A percentile compares a stretch with the other conserved stretches of the same genome.
Evolutionary conservation across 2,797 vertebrate genomes (phyloP).

Genomic region (Semaprochilodus insignis): DNA sequence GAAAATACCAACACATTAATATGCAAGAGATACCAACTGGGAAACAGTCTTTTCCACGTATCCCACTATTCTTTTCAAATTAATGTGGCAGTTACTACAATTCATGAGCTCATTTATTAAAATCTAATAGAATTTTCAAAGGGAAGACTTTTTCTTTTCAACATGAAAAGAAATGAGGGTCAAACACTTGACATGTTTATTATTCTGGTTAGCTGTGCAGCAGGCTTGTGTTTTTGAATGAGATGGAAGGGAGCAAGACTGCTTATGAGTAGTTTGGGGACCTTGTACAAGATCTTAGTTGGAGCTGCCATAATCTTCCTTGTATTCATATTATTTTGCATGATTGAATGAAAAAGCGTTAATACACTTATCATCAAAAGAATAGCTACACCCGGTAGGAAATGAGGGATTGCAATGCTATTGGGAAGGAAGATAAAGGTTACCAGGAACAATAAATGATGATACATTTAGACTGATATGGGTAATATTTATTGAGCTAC

Average conservation of each 20-base stretch:
- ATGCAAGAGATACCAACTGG: slow-evolving; percentile 5
- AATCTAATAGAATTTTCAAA: neutral
- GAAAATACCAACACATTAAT: neutral
- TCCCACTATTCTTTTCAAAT: neutral
- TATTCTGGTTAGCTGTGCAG: slow-evolving; percentile 1
- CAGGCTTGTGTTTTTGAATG: slow-evolving; percentile 1
- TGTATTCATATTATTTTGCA: too few relatives aligned
- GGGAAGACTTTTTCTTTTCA: neutral
- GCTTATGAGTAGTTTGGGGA: neutral
- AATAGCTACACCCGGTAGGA: too few relatives aligned
- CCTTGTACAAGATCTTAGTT: neutral
- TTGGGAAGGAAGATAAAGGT: too few relatives aligned
- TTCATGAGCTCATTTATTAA: slow-evolving; percentile 10
- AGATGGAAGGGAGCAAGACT: neutral
- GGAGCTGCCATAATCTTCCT: neutral
- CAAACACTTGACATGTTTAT: slow-evolving; percentile 14
- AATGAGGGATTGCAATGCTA: too few relatives aligned
- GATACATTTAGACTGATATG: too few relatives aligned
- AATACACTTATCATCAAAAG: too few relatives aligned
- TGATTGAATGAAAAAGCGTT: too few relatives aligned
- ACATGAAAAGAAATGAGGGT: neutral
- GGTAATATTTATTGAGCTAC: too few relatives aligned
- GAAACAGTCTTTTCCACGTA: neutral
- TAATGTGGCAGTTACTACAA: neutral
- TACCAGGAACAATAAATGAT: too few relatives aligned